Evolutionary conservation across 1,140 invertebrate species (phyloP).

Genomic region (Rhagoletis pomonella): DNA sequence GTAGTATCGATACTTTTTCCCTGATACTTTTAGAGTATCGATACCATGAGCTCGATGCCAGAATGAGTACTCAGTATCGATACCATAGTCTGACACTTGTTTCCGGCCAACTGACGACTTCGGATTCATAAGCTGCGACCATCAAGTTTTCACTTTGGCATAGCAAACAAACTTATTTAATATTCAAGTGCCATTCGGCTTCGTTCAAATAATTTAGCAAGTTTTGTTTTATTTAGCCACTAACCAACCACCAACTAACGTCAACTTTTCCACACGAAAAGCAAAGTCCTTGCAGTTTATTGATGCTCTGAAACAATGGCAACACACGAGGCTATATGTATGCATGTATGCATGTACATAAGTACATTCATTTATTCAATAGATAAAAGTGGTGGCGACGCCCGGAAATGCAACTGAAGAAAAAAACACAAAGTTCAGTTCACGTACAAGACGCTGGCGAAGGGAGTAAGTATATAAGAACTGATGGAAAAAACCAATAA

Average conservation of each 20-base stretch:
- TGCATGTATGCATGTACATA: no score
- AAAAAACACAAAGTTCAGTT: background rate
- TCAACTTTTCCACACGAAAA: constrained; percentile 5
- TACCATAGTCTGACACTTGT: background rate
- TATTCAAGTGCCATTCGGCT: constrained; percentile 34
- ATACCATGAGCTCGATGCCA: no score
- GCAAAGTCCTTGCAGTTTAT: constrained; percentile 26
- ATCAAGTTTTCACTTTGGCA: background rate
- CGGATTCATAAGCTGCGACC: background rate
- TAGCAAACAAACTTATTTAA: constrained; percentile 29
- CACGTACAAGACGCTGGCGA: background rate
- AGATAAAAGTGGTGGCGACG: background rate
- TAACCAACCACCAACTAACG: constrained; percentile 27
- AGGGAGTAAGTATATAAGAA: background rate
- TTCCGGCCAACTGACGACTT: background rate
- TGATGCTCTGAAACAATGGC: background rate
- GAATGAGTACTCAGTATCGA: no score
- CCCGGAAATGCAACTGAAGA: background rate
- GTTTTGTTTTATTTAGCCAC: background rate
- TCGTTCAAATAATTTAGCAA: constrained; percentile 37
- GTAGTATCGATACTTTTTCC: no score
- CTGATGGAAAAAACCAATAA: constrained; percentile 11
- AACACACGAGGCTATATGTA: background rate
- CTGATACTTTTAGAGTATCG: no score
- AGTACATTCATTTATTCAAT: background rate